phyloP scores from a whole-genome alignment of 2,113 vertebrate genomes.

The Chiloscyllium plagiosum region DNA sequence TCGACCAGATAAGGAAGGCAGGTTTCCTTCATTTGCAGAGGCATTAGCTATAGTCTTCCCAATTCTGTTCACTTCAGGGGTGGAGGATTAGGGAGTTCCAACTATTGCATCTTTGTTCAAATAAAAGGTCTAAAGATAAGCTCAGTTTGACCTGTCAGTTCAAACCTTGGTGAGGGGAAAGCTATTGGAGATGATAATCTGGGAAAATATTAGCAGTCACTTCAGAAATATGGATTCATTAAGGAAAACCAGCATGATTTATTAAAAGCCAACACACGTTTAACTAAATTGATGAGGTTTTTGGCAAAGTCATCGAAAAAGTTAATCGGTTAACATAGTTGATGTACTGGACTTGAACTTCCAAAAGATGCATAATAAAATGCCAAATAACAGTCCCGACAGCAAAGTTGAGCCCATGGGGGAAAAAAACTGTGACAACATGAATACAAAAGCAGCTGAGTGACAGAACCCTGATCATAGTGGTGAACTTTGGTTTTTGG shows the following conservation, averaged over 20 bases:
- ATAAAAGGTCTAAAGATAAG: too few species aligned
- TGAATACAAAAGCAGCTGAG: too few species aligned
- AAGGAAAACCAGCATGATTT: neutral
- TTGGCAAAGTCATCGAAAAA: neutral
- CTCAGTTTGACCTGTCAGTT: neutral
- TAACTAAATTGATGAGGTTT: neutral
- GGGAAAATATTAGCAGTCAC: neutral
- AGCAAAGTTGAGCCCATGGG: too few species aligned
- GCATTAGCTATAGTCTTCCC: neutral
- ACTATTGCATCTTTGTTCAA: neutral
- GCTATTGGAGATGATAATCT: neutral
- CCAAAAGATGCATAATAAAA: neutral
- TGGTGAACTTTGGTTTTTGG: too few species aligned
- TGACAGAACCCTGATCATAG: too few species aligned
- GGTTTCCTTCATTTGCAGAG: too few species aligned
- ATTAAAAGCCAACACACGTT: neutral
- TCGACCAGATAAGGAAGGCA: too few species aligned
- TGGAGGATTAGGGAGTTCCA: neutral
- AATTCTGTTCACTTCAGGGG: neutral
- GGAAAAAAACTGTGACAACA: too few species aligned
- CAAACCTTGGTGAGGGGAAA: neutral
- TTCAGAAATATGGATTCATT: neutral
- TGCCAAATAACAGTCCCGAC: neutral
- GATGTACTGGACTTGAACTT: neutral
- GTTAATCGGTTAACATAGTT: neutral